phyloP scores from a whole-genome alignment of 2,888 invertebrate genomes.

The Trachelus troglodyta region DNA sequence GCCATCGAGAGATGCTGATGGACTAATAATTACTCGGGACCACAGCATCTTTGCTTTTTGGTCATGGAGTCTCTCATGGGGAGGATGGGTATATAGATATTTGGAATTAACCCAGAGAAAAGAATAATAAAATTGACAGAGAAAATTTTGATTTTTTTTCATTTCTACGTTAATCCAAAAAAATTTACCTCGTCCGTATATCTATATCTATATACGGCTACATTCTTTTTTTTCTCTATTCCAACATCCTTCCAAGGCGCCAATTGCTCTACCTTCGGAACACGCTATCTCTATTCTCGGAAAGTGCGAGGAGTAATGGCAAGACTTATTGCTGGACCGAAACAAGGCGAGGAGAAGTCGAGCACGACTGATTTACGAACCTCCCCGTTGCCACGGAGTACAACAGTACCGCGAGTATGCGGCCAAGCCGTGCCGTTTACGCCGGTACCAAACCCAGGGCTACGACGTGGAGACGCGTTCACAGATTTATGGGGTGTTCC shows the following conservation, averaged over 20 bases:
- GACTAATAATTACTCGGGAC: slow-evolving; percentile 61
- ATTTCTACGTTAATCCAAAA: background rate
- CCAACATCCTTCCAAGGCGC: background rate
- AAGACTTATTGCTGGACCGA: slow-evolving; percentile 17
- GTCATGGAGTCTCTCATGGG: background rate
- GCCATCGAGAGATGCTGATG: slow-evolving; percentile 60
- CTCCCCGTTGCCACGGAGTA: slow-evolving; percentile 35
- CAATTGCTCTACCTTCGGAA: background rate
- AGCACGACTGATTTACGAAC: slow-evolving; percentile 59
- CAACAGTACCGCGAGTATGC: slow-evolving; percentile 19
- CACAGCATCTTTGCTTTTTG: slow-evolving; percentile 14
- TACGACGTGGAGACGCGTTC: slow-evolving; percentile 33
- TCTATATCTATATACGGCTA: background rate
- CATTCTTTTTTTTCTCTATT: background rate
- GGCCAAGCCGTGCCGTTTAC: slow-evolving; percentile 29
- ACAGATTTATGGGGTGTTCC: slow-evolving; percentile 59
- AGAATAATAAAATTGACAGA: background rate
- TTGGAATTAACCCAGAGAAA: background rate
- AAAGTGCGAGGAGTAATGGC: background rate
- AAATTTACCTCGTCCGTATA: background rate
- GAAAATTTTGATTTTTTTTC: background rate
- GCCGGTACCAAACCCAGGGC: background rate
- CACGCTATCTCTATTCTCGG: background rate
- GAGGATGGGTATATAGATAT: background rate
- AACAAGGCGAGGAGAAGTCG: slow-evolving; percentile 51